Percentiles rank a stretch among this genome's conserved stretches.
Evolutionary conservation across 2,113 vertebrate species (phyloP).

Genomic region (Grantiella picta): DNA sequence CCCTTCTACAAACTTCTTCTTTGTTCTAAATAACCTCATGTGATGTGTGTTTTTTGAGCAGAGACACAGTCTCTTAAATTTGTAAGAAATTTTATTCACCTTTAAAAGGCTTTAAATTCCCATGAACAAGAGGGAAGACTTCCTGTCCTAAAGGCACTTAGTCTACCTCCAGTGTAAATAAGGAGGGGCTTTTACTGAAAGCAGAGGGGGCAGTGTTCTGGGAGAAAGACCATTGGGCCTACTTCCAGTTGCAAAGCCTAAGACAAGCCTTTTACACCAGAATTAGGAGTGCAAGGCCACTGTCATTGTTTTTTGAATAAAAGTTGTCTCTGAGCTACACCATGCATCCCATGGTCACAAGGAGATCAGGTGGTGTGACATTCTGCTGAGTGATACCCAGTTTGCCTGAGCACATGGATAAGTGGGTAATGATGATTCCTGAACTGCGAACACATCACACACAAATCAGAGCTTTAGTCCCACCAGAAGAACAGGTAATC

Average conservation of each 20-base stretch:
- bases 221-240: neutral
- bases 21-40: neutral
- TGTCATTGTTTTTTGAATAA: neutral
- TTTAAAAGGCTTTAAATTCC: neutral
- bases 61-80: neutral
- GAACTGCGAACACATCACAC: neutral
- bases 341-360: rapidly evolving
- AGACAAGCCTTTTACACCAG: neutral
- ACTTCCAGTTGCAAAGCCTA: neutral
- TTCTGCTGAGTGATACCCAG: neutral
- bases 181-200: neutral
- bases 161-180: neutral
- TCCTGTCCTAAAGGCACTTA: neutral
- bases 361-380: neutral
- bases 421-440: neutral
- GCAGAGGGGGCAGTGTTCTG: neutral
- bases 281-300: neutral
- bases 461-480: neutral
- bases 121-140: neutral
- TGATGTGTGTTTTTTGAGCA: neutral
- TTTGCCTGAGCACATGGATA: neutral
- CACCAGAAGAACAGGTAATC: neutral
- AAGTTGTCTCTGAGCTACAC: neutral
- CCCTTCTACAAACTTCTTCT: neutral
- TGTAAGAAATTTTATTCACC: neutral